phyloP scores from a whole-genome alignment of 2,888 invertebrate species.

The Stenichneumon culpator region DNA sequence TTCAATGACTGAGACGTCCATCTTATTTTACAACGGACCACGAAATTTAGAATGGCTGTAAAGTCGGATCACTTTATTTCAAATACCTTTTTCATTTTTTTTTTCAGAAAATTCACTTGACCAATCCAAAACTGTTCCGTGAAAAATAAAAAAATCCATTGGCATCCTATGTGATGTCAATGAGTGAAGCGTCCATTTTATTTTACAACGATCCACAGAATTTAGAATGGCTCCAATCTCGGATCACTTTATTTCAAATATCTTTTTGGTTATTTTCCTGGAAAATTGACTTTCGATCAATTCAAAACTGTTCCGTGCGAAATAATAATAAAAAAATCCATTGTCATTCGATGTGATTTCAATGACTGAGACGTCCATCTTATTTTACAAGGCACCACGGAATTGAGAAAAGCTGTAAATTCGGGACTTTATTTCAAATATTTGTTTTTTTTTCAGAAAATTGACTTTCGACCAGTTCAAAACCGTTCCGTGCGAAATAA shows the following conservation, averaged over 20 bases:
- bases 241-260: background rate
- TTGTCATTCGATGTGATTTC: background rate
- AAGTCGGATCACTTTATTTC: background rate
- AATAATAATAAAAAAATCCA: background rate
- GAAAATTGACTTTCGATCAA: no score
- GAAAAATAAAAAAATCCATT: background rate
- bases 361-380: conserved; percentile 3
- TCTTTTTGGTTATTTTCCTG: no score
- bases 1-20: conserved; percentile 13
- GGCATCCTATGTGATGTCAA: background rate
- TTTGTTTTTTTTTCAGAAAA: no score
- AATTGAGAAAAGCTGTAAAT: background rate
- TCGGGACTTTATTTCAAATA: background rate
- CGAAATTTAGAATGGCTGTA: background rate
- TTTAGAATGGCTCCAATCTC: background rate
- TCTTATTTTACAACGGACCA: background rate
- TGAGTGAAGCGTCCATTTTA: background rate
- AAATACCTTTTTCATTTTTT: no score
- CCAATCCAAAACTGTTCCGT: background rate
- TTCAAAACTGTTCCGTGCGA: background rate
- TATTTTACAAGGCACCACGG: background rate
- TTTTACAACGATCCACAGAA: no score
- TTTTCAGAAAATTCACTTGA: no score
- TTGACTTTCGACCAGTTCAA: background rate
- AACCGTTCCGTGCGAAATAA: background rate